phyloP scores from a whole-genome alignment of 2,797 vertebrate genomes.

The Melopsittacus undulatus region DNA sequence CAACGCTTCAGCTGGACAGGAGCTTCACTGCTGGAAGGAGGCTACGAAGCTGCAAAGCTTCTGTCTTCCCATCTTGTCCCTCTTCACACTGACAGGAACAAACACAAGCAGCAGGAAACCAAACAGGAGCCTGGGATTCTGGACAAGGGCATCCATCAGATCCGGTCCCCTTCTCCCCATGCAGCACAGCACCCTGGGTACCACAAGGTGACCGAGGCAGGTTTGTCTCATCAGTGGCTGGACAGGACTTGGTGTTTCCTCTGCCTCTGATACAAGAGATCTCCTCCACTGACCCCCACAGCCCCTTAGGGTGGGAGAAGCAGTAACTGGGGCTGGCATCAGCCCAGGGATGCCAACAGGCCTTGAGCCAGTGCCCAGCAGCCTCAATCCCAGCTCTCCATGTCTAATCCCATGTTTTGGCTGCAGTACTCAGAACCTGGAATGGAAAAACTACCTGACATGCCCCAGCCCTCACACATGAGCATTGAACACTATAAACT shows the following conservation, averaged over 20 bases:
- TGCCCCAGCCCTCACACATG: not conserved
- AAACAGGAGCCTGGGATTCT: not conserved
- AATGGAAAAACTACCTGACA: not conserved
- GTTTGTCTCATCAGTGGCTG: not conserved
- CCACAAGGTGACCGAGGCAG: rapidly evolving
- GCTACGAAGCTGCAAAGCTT: not conserved
- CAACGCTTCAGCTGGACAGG: constrained; percentile 10
- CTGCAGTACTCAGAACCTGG: not conserved
- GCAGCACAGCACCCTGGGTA: not conserved
- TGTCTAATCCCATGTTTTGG: not conserved
- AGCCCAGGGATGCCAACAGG: not conserved
- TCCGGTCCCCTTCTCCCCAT: rapidly evolving
- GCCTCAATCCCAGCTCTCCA: not conserved
- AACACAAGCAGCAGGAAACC: not conserved
- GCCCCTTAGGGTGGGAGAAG: not conserved
- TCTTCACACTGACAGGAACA: rapidly evolving
- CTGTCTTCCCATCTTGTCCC: not conserved
- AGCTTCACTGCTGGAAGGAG: not conserved
- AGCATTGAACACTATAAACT: not conserved
- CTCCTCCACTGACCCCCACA: rapidly evolving
- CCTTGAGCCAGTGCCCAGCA: not conserved
- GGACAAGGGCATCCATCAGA: not conserved
- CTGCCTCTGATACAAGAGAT: too few relatives aligned
- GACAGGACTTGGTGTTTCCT: not conserved
- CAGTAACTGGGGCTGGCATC: not conserved